A percentile compares a stretch with the other conserved stretches of the same genome.
phyloP scores from a whole-genome alignment of 2,888 invertebrate species.

The Bibio marci region DNA sequence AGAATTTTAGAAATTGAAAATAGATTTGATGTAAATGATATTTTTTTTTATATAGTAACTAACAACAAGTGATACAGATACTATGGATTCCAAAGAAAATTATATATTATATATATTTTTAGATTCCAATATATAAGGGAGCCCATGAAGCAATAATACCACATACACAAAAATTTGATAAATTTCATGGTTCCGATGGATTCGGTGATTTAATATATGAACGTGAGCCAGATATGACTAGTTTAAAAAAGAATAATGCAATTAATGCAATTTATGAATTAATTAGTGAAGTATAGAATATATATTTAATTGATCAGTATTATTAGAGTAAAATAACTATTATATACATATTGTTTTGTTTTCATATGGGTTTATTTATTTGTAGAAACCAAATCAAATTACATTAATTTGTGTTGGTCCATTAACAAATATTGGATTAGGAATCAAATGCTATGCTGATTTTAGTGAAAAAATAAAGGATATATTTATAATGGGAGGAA shows the following conservation, averaged over 20 bases:
- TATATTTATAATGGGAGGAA: constrained; percentile 64
- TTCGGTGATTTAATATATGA: constrained; percentile 43
- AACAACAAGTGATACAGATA: neutral
- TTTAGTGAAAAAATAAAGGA: constrained; percentile 46
- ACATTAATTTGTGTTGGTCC: constrained; percentile 52
- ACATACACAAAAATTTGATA: constrained; percentile 19
- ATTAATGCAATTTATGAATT: constrained; percentile 40
- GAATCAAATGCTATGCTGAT: constrained; percentile 46
- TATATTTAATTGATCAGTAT: no score
- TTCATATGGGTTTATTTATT: constrained; percentile 5
- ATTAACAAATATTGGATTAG: constrained; percentile 62
- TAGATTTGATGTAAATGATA: constrained; percentile 40
- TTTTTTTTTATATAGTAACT: constrained; percentile 1
- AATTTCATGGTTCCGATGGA: constrained; percentile 51
- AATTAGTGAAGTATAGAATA: constrained; percentile 35
- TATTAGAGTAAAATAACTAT: no score
- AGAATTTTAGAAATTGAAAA: constrained; percentile 41
- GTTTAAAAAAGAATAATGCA: constrained; percentile 37
- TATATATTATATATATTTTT: no score
- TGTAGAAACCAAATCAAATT: constrained; percentile 34
- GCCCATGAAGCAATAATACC: constrained; percentile 32
- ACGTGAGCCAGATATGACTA: constrained; percentile 26
- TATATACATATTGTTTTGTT: constrained; percentile 4
- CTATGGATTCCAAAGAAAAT: constrained; percentile 4
- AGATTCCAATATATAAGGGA: constrained; percentile 59